Evolutionary conservation across 2,888 invertebrate genomes (phyloP).

Genomic region (Patella pellucida): DNA sequence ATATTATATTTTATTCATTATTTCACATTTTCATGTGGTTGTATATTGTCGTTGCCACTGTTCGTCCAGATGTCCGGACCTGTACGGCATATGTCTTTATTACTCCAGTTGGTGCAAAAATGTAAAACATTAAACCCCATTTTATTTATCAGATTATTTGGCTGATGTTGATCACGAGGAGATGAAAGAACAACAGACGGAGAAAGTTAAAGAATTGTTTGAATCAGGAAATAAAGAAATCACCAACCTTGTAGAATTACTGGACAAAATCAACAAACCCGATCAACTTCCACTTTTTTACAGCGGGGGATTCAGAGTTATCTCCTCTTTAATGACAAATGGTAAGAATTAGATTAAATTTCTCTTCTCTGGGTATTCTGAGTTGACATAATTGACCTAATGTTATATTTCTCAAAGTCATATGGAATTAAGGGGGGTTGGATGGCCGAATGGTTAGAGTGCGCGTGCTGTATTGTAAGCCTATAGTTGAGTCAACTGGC

Average conservation of each 20-base stretch:
- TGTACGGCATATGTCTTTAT: background rate
- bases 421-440: too few species aligned
- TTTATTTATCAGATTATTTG: conserved; percentile 53
- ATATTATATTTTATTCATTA: too few species aligned
- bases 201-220: conserved; percentile 56
- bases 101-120: background rate
- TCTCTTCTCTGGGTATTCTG: too few species aligned
- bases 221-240: conserved; percentile 51
- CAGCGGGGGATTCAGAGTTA: conserved; percentile 63
- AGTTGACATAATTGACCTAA: too few species aligned
- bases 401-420: background rate
- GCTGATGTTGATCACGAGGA: conserved; percentile 60
- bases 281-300: conserved; percentile 66
- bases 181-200: conserved; percentile 51
- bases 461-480: too few species aligned
- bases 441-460: too few species aligned
- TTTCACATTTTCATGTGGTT: too few species aligned
- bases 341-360: conserved; percentile 43
- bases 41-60: too few species aligned
- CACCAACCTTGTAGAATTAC: conserved; percentile 53
- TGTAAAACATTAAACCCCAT: background rate
- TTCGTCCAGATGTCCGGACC: too few species aligned
- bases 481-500: too few species aligned
- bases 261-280: conserved; percentile 53
- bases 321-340: conserved; percentile 49